Percentiles rank a stretch among this genome's conserved stretches.
Conservation (phyloP, 2,888 invertebrate genomes). For the Folsomia candida region DNA sequence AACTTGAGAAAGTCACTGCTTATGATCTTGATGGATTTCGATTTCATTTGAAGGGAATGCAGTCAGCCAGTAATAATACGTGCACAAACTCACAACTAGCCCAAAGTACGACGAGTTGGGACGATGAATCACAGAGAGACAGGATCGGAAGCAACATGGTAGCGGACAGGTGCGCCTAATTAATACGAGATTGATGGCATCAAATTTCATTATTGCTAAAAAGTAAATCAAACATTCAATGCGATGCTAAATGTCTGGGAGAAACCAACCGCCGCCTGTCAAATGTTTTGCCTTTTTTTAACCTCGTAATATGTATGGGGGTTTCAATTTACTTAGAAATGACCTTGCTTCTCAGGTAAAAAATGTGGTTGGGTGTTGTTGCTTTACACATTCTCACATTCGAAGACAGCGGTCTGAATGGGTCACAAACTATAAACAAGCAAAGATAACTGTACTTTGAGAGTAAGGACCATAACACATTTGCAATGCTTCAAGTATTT, state of each 20-base stretch:
- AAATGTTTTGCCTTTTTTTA: background rate
- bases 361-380: too few species aligned
- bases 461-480: too few species aligned
- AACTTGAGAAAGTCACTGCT: background rate
- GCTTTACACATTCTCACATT: too few species aligned
- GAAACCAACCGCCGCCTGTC: too few species aligned
- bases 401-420: too few species aligned
- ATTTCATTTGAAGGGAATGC: background rate
- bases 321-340: background rate
- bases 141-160: background rate
- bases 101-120: too few species aligned
- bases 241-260: too few species aligned
- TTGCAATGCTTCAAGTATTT: too few species aligned
- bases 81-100: background rate
- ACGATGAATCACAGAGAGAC: background rate
- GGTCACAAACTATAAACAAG: too few species aligned
- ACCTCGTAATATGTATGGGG: background rate
- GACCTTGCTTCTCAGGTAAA: conserved; percentile 6
- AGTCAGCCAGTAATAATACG: background rate
- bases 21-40: background rate
- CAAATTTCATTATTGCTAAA: conserved; percentile 13
- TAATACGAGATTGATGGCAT: conserved; percentile 1
- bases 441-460: too few species aligned
- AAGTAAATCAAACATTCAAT: background rate
- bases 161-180: background rate